Percentiles rank a stretch among this genome's conserved stretches.
These are phyloP conservation scores for Harpalus rufipes DNA, from an alignment of 2,888 invertebrate species.

Conservation along the genomic window DNA sequence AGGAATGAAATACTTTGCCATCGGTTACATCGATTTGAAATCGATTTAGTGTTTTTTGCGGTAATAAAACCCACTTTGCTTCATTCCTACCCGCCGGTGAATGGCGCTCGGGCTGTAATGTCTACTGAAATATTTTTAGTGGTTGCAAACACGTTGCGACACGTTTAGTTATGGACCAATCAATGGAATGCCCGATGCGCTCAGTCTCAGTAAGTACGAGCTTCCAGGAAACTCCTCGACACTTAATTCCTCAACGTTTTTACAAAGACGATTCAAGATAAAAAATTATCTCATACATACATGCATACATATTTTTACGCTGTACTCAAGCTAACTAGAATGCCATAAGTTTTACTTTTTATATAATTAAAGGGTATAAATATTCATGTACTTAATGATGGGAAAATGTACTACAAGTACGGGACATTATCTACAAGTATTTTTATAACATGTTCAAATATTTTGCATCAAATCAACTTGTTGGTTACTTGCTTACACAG, in stretches of 20 bases:
- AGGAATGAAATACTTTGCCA: conserved; percentile 13
- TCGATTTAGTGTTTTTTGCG: conserved; percentile 18
- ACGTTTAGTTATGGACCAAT: conserved; percentile 59
- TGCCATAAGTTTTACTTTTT: neutral
- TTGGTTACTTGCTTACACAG: too few relatives aligned
- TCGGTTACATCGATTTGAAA: conserved; percentile 29
- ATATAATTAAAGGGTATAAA: neutral
- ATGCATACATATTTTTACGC: conserved; percentile 58
- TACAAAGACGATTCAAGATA: conserved; percentile 15
- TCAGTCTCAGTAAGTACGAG: conserved; percentile 43
- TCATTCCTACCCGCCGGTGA: conserved; percentile 40
- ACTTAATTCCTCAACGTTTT: conserved; percentile 52
- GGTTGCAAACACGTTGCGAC: conserved; percentile 53
- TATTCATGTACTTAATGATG: neutral
- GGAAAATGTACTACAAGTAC: neutral
- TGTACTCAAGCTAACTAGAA: conserved; percentile 30
- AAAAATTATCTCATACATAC: conserved; percentile 56
- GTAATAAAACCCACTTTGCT: conserved; percentile 43
- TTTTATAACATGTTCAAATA: neutral
- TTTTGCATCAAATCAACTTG: too few relatives aligned
- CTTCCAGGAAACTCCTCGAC: conserved; percentile 40
- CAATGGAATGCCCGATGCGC: conserved; percentile 45
- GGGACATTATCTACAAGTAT: neutral
- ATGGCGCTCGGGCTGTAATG: conserved; percentile 23
- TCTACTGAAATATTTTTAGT: conserved; percentile 54